A percentile compares a stretch with the other conserved stretches of the same genome.
These are phyloP conservation scores for Clarias pachynema DNA, from an alignment of 2,797 vertebrate species.

Conservation along the genomic window DNA sequence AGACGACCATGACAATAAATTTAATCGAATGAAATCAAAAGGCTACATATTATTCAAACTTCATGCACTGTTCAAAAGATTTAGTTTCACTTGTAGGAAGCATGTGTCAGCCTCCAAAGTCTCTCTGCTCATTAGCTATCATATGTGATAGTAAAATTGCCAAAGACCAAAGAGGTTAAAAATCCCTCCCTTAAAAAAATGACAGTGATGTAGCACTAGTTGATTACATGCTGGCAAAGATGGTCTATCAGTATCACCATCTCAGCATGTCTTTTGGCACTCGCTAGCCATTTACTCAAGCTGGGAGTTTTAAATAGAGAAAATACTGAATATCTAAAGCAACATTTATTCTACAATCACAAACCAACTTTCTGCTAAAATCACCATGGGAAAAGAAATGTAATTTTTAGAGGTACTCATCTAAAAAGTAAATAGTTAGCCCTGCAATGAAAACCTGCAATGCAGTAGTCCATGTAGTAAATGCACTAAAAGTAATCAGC, in stretches of 20 bases:
- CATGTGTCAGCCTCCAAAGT: neutral
- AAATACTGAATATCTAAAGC: neutral
- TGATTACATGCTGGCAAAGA: slow-evolving; percentile 23
- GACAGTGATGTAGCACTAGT: slow-evolving; percentile 15
- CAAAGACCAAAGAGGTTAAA: neutral
- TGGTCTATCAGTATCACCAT: neutral
- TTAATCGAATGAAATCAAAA: too few relatives aligned
- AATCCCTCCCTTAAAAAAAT: neutral
- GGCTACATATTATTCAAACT: neutral
- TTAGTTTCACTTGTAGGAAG: neutral
- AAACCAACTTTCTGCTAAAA: slow-evolving; percentile 48
- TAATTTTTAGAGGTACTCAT: slow-evolving; percentile 39
- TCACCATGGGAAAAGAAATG: slow-evolving; percentile 44
- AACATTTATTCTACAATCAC: slow-evolving; percentile 38
- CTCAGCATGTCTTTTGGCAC: slow-evolving; percentile 7
- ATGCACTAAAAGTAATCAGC: slow-evolving; percentile 72
- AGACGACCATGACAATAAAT: too few relatives aligned
- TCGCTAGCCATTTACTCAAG: neutral
- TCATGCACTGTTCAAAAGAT: neutral
- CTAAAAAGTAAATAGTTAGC: slow-evolving; percentile 59
- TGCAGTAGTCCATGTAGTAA: slow-evolving; percentile 58
- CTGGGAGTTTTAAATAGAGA: neutral
- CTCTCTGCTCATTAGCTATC: neutral
- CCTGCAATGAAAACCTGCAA: slow-evolving; percentile 59
- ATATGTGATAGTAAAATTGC: neutral